phyloP scores from a whole-genome alignment of 2,797 vertebrate species.

The Buceros bicornis region DNA sequence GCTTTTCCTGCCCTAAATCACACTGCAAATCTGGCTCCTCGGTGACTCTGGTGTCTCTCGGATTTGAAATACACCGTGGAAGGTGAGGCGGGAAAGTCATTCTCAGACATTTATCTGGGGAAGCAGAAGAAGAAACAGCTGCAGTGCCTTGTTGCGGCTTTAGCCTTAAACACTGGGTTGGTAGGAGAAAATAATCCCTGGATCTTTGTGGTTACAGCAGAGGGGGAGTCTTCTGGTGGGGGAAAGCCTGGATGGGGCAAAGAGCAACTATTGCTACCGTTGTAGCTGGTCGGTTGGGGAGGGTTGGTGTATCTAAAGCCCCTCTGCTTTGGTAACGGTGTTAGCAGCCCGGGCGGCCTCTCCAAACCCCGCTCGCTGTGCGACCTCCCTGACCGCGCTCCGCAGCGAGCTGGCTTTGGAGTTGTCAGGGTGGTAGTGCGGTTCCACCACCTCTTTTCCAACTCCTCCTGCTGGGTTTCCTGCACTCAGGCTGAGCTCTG shows the following conservation, averaged over 20 bases:
- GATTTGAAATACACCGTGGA: background rate
- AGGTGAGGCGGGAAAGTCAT: background rate
- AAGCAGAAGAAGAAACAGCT: conserved; percentile 53
- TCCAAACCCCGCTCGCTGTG: accelerated
- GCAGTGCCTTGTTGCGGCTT: background rate
- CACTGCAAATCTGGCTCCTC: background rate
- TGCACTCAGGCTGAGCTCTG: background rate
- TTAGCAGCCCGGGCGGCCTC: background rate
- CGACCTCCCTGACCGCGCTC: background rate
- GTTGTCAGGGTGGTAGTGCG: background rate
- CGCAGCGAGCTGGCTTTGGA: background rate
- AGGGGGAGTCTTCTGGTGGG: background rate
- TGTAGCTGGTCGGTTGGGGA: background rate
- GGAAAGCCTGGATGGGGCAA: background rate
- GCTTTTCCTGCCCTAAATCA: conserved; percentile 34
- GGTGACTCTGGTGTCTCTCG: background rate
- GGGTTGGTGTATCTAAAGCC: background rate
- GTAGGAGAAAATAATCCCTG: background rate
- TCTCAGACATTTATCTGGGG: background rate
- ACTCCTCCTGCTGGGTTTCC: background rate
- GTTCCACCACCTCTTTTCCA: background rate
- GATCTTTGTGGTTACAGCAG: background rate
- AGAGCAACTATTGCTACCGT: background rate
- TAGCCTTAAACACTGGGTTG: background rate
- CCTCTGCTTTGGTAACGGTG: background rate